Conservation (phyloP, 2,797 vertebrate species). For the Zalophus californianus region DNA sequence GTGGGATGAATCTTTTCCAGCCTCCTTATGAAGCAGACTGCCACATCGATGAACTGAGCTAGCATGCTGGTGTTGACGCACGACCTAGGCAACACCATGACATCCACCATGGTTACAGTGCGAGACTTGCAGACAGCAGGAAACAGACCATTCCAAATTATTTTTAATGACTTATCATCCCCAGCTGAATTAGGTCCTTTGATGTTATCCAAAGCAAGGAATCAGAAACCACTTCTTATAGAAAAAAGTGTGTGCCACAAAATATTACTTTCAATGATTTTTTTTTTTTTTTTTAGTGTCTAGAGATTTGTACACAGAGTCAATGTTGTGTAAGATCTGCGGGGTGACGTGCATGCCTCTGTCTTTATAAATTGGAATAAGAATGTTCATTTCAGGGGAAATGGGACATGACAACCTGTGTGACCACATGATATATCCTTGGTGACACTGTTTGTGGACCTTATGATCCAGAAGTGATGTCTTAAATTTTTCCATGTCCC, state of each 20-base stretch:
- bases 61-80: no score
- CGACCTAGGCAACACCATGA: no score
- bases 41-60: no score
- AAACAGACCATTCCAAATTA: neutral
- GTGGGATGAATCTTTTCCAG: no score
- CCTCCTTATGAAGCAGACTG: no score
- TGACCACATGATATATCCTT: neutral
- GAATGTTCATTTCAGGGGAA: neutral
- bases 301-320: neutral
- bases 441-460: neutral
- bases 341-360: neutral
- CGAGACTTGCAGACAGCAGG: no score
- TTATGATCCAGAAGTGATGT: neutral
- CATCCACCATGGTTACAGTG: no score
- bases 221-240: neutral
- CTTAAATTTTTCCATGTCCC: neutral
- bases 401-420: neutral
- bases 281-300: neutral
- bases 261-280: neutral
- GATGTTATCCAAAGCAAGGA: neutral
- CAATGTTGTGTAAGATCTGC: neutral
- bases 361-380: neutral
- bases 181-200: neutral
- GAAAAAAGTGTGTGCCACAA: neutral
- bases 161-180: neutral